Evolutionary conservation across 2,888 invertebrate genomes (phyloP).

Genomic region (Venustoraphidia nigricollis): DNA sequence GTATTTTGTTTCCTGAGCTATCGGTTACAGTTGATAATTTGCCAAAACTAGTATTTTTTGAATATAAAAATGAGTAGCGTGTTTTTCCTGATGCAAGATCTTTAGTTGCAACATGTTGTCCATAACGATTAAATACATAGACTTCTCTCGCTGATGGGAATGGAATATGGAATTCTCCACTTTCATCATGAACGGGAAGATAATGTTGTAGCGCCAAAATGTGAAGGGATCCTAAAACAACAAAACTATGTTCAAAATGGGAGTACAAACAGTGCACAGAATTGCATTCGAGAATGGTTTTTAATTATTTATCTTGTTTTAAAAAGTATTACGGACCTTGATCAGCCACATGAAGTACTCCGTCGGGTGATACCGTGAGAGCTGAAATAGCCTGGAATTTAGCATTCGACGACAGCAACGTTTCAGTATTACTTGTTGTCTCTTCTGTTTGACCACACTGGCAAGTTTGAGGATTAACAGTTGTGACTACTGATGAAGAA

Average conservation of each 20-base stretch:
- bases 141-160: constrained; percentile 88
- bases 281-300: background rate
- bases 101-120: constrained; percentile 90
- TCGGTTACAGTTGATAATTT: constrained; percentile 87
- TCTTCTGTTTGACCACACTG: constrained; percentile 28
- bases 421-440: constrained; percentile 66
- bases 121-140: constrained; percentile 86
- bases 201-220: constrained; percentile 77
- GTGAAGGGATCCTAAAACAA: constrained; percentile 44
- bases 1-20: constrained; percentile 84
- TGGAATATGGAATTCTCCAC: constrained; percentile 84
- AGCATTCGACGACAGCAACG: constrained; percentile 76
- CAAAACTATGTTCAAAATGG: constrained; percentile 13
- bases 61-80: constrained; percentile 90
- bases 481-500: constrained; percentile 34
- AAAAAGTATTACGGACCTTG: constrained; percentile 39
- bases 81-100: constrained; percentile 90
- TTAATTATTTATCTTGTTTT: constrained; percentile 17
- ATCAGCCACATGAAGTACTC: constrained; percentile 91
- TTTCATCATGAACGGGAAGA: constrained; percentile 72
- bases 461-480: constrained; percentile 25
- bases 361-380: constrained; percentile 86
- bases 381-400: constrained; percentile 80
- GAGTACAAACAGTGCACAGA: background rate
- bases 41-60: constrained; percentile 91